These are phyloP conservation scores for Uria aalge DNA, from an alignment of 2,113 vertebrate species.

Conservation along the genomic window DNA sequence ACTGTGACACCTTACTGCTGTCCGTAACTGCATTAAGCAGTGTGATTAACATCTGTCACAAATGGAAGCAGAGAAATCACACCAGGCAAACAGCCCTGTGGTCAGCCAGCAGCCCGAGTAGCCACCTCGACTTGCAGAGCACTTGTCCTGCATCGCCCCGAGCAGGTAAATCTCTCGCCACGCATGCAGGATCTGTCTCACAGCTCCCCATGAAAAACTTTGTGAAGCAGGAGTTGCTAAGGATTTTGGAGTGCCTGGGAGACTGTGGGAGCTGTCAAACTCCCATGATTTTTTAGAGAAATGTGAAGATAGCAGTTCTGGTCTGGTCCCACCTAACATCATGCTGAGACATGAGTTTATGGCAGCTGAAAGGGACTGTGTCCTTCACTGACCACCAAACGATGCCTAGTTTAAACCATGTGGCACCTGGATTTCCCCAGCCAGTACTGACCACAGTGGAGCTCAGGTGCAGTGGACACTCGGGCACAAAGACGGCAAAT, in stretches of 20 bases:
- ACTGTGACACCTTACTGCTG: background rate
- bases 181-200: background rate
- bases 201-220: background rate
- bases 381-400: background rate
- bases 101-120: background rate
- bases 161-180: background rate
- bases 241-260: background rate
- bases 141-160: background rate
- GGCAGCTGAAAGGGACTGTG: background rate
- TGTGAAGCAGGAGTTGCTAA: background rate
- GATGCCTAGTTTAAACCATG: background rate
- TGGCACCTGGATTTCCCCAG: background rate
- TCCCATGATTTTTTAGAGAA: background rate
- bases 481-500: background rate
- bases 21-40: background rate
- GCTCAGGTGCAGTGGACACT: background rate
- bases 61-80: background rate
- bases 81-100: background rate
- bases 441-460: background rate
- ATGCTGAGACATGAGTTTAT: fast-evolving
- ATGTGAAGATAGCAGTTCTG: background rate
- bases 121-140: background rate
- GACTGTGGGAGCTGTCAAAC: background rate
- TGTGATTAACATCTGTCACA: background rate
- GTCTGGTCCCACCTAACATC: background rate